Percentiles rank a stretch among this genome's conserved stretches.
Conservation (phyloP, 53 echinoderm and acorn worm species). For the Zoroaster sp. region DNA sequence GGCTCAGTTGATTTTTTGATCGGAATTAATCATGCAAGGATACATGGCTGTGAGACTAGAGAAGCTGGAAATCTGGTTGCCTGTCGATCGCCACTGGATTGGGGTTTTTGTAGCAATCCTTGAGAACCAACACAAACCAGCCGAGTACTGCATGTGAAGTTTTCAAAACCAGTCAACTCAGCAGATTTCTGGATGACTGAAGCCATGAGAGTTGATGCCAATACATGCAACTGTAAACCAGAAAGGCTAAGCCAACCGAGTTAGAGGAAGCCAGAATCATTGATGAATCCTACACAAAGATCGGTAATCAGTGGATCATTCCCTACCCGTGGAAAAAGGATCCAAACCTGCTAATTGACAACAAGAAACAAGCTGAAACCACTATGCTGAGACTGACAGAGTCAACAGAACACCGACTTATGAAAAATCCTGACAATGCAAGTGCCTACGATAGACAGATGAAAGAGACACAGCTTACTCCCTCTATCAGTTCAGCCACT, state of each 20-base stretch:
- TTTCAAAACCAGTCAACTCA: slow-evolving; percentile 47
- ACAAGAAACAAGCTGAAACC: no score
- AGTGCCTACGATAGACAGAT: no score
- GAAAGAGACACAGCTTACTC: no score
- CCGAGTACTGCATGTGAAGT: slow-evolving; percentile 51
- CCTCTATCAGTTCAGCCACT: no score
- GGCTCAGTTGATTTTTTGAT: slow-evolving; percentile 46
- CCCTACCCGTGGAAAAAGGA: no score
- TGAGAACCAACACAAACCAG: not conserved
- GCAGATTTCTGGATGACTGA: slow-evolving; percentile 57
- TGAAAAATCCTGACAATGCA: no score
- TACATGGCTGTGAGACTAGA: slow-evolving; percentile 41
- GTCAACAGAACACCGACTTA: no score
- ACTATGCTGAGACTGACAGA: no score
- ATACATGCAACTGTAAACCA: slow-evolving; percentile 30
- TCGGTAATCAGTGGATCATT: no score
- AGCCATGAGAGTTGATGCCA: slow-evolving; percentile 27
- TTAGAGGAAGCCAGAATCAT: no score
- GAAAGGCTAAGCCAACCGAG: slow-evolving; percentile 21
- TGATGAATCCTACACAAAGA: no score
- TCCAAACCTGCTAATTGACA: no score
- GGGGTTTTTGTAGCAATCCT: slow-evolving; percentile 56
- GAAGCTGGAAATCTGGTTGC: slow-evolving; percentile 15
- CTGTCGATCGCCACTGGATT: slow-evolving; percentile 48
- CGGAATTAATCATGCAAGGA: slow-evolving; percentile 38